Conservation (phyloP, 2,888 invertebrate genomes). For the Dinocampus coccinellae region DNA sequence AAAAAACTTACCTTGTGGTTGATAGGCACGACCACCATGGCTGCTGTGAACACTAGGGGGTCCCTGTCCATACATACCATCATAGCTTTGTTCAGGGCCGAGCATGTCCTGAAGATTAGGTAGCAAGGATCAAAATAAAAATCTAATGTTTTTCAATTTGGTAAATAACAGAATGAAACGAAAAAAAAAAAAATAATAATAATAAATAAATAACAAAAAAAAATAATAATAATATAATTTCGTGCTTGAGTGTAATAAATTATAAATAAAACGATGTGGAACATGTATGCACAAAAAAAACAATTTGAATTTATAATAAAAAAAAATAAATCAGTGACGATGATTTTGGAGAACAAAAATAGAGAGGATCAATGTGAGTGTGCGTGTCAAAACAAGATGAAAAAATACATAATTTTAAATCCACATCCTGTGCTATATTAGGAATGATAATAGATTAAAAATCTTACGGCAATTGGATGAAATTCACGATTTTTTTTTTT, state of each 20-base stretch:
- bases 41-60: conserved; percentile 89
- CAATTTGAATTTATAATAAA: background rate
- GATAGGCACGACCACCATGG: conserved; percentile 83
- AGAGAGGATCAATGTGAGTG: conserved; percentile 2
- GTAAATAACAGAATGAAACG: background rate
- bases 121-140: conserved; percentile 67
- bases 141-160: conserved; percentile 33
- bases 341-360: conserved; percentile 7
- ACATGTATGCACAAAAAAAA: background rate
- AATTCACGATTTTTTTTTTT: background rate
- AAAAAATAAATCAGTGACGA: conserved; percentile 9
- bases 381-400: conserved; percentile 28
- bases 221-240: background rate
- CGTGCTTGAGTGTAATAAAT: background rate
- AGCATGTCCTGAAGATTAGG: conserved; percentile 83
- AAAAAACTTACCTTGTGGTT: conserved; percentile 83
- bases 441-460: background rate
- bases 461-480: background rate
- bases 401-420: conserved; percentile 6
- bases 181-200: conserved; percentile 5
- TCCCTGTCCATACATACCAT: conserved; percentile 92
- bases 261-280: background rate
- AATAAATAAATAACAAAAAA: conserved; percentile 1
- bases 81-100: conserved; percentile 92
- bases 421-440: conserved; percentile 1